Evolutionary conservation across 2,113 vertebrate genomes (phyloP), one percentile per base, ranked within the genome.

Genomic region (Heterocephalus glaber): DNA sequence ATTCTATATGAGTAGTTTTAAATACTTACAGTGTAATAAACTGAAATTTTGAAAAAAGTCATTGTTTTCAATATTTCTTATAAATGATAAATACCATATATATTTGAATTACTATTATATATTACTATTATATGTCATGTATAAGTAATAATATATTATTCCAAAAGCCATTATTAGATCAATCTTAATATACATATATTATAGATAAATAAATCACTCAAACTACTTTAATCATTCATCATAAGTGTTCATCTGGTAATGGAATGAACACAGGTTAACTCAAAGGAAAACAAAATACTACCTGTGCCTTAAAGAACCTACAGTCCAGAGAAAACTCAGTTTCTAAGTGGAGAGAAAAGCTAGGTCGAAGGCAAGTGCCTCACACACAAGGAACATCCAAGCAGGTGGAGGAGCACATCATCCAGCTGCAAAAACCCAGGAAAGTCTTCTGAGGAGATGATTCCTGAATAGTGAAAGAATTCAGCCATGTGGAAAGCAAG

Each of bases 401-500:
- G 70, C 3, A 24, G 17, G 2, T 12, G 19, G 5, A 28, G 38
- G n/a, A 30, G 33, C 3, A 1, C 56, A 3, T 1, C 26, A 1
- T 2, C 4, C 47, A 5, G 0, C 35, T 7, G n/a, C 0, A 9
- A 49, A 33, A 28, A 41, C 7, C 3, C 12, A 28, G 35, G 19
- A n/a, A 10, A 12, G 33, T 52, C 33, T 28, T 47, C 52, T 9
- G 33, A 16, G 38, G 10, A 30, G 68, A 9, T 0, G 14, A 0
- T 0, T 0, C 12, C 38, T 19, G 1, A 17, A 22, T 4, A 22
- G 28, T 0, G 9, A 76, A 44, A 47, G 17, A 20, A 22, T 7
- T 3, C 0, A 13, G 11, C 5, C 13, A 1, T 0, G 5, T 0
- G 7, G 41, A 52, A 44, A 30, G 66, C 24, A 22, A 20, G 30